Conservation (phyloP, 2,113 vertebrate species). For the Phrynosoma platyrhinos region DNA sequence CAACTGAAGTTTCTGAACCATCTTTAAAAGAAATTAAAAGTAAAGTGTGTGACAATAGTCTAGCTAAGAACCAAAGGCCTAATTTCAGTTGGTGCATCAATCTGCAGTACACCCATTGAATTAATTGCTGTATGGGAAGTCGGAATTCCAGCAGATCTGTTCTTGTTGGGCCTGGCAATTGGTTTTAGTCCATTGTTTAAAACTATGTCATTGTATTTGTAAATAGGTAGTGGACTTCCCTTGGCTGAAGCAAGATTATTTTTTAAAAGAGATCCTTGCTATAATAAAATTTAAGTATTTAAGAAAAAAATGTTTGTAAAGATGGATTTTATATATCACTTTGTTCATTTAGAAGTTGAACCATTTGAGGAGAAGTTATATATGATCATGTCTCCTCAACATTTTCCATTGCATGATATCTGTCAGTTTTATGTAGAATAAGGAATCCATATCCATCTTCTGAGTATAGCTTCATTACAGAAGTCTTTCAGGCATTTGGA, state of each 20-base stretch:
- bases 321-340: not conserved
- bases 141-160: too few species aligned
- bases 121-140: too few species aligned
- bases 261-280: not conserved
- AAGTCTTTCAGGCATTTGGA: slow-evolving; percentile 22
- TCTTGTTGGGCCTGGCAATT: too few species aligned
- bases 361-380: slow-evolving; percentile 20
- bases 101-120: too few species aligned
- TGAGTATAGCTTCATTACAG: slow-evolving; percentile 28
- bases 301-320: not conserved
- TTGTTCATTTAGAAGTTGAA: not conserved
- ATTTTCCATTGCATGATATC: slow-evolving; percentile 4
- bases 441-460: slow-evolving; percentile 2
- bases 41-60: not conserved
- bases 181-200: not conserved
- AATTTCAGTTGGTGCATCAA: too few species aligned
- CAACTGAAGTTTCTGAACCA: not conserved
- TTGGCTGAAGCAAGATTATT: not conserved
- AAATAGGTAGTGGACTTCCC: not conserved
- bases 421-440: not conserved
- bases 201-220: not conserved
- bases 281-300: not conserved
- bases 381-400: not conserved
- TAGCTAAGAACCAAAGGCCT: not conserved
- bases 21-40: too few species aligned